Percentiles rank a stretch among this genome's conserved stretches.
Evolutionary conservation across 2,797 vertebrate genomes (phyloP).

Genomic region (Cichlasoma orientale): DNA sequence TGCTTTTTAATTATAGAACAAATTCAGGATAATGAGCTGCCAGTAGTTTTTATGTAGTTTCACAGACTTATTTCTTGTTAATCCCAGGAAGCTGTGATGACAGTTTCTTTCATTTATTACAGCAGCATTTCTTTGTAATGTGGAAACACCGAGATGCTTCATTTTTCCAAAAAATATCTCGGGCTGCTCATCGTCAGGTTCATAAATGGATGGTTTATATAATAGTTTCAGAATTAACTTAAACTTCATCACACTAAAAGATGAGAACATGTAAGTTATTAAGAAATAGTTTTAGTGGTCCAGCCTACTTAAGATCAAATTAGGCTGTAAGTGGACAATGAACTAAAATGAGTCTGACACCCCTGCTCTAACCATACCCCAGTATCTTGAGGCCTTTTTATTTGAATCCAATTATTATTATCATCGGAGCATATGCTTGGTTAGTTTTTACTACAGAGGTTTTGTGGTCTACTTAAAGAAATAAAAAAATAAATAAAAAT

Average conservation of each 20-base stretch:
- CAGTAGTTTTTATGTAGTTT: neutral
- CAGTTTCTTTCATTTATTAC: neutral
- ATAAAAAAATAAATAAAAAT: no score
- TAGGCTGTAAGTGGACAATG: neutral
- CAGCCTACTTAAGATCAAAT: neutral
- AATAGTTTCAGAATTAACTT: neutral
- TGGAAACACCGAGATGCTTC: neutral
- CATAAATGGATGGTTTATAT: neutral
- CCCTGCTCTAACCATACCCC: neutral
- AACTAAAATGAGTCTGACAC: neutral
- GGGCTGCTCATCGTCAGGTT: neutral
- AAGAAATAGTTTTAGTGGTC: neutral
- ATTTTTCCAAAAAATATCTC: neutral
- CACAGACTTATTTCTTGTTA: neutral
- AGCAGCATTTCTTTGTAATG: neutral
- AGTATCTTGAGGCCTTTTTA: neutral
- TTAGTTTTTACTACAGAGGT: neutral
- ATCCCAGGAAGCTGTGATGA: neutral
- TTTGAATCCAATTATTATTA: neutral
- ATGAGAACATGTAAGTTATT: neutral
- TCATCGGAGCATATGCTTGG: neutral
- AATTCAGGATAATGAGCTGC: neutral
- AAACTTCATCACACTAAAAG: neutral
- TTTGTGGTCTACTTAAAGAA: no score
- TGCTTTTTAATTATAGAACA: neutral